These are phyloP conservation scores for Cyrtorhinus lividipennis DNA, from an alignment of 1,140 invertebrate species.

Conservation along the genomic window DNA sequence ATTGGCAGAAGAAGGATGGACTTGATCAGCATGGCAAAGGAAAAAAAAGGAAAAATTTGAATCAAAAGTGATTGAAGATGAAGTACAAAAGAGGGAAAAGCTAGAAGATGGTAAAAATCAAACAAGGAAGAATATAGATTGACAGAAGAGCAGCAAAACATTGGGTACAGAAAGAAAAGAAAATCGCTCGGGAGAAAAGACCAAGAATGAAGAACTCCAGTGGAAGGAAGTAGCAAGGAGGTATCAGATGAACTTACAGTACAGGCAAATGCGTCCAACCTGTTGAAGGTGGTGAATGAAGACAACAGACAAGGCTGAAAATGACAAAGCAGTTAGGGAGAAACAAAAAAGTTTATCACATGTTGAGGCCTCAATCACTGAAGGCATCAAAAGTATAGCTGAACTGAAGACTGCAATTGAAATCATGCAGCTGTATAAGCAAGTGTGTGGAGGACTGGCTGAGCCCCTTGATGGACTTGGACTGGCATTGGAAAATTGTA, in stretches of 20 bases:
- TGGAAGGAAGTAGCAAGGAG: slow-evolving; percentile 10
- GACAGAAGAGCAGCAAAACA: no score
- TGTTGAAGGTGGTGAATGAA: no score
- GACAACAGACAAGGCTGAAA: slow-evolving; percentile 9
- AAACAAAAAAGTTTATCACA: slow-evolving; percentile 6
- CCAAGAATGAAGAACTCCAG: slow-evolving; percentile 11
- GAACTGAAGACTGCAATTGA: neutral
- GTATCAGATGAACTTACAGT: slow-evolving; percentile 18
- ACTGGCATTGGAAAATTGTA: neutral
- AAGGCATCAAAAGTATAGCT: neutral
- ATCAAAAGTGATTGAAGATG: no score
- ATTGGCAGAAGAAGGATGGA: no score
- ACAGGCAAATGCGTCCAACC: no score
- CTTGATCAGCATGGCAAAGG: no score
- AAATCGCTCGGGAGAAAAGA: neutral
- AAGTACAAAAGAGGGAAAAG: no score
- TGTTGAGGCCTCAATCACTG: neutral
- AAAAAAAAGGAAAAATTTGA: no score
- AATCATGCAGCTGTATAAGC: neutral
- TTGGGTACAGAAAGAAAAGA: no score
- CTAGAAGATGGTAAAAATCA: no score
- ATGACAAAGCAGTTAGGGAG: slow-evolving; percentile 19
- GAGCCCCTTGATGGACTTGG: neutral
- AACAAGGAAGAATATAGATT: no score
- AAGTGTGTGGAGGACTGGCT: neutral